Conservation (phyloP, 2,797 vertebrate species). For the Natrix natrix region DNA sequence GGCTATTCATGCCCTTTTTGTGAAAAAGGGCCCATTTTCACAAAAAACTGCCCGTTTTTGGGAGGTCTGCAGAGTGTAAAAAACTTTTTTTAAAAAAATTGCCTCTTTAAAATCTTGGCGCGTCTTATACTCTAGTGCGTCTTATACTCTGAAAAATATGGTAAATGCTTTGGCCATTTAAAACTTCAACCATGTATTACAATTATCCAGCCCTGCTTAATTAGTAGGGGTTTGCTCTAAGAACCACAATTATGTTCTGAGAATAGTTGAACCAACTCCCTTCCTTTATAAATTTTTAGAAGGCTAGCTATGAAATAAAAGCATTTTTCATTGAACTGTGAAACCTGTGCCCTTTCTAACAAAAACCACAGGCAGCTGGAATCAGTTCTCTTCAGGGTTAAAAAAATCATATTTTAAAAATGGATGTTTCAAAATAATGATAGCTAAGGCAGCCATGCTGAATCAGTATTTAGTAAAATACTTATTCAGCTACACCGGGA, state of each 20-base stretch:
- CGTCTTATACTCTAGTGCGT: no score
- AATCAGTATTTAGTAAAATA: neutral
- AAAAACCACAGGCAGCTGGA: neutral
- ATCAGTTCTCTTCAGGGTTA: neutral
- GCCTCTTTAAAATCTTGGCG: neutral
- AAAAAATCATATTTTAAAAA: neutral
- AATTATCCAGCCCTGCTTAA: neutral
- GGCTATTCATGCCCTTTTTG: no score
- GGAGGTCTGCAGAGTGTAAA: no score
- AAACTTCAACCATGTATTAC: neutral
- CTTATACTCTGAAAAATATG: no score
- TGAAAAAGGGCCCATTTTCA: no score
- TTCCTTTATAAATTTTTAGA: neutral
- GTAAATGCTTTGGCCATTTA: neutral
- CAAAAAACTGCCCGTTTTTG: no score
- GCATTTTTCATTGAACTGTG: neutral
- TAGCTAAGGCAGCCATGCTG: no score
- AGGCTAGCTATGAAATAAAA: neutral
- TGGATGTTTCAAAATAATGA: neutral
- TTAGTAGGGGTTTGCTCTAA: neutral
- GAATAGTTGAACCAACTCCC: neutral
- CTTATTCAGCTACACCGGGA: neutral
- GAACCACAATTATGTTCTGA: neutral
- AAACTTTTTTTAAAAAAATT: no score
- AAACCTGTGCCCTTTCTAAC: neutral